phyloP scores from a whole-genome alignment of 2,113 vertebrate species.

The Burhinus oedicnemus region DNA sequence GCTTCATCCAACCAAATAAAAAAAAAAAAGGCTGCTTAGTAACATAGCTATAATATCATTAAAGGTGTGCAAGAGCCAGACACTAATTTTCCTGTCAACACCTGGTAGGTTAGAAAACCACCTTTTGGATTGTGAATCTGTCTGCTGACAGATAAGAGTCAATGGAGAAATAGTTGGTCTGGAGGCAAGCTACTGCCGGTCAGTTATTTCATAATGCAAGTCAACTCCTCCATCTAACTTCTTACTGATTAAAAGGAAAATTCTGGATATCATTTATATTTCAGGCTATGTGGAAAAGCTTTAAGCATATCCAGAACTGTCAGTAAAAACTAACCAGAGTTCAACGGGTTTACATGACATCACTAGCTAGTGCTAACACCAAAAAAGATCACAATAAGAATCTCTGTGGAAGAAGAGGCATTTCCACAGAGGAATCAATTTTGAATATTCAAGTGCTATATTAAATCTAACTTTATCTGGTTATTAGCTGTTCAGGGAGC shows the following conservation, averaged over 20 bases:
- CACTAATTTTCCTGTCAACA: neutral
- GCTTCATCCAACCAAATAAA: neutral
- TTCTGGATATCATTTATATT: conserved; percentile 2
- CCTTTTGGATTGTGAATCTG: neutral
- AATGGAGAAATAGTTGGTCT: neutral
- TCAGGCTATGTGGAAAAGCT: neutral
- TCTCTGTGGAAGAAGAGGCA: too few species aligned
- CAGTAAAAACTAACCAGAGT: neutral
- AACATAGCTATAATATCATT: neutral
- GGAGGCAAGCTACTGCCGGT: neutral
- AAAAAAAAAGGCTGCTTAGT: neutral
- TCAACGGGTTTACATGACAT: neutral
- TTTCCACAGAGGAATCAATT: neutral
- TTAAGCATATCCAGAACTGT: conserved; percentile 9
- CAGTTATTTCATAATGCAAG: neutral
- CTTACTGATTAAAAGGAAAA: conserved; percentile 2
- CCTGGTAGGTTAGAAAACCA: neutral
- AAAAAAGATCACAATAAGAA: too few species aligned
- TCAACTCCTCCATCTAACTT: neutral
- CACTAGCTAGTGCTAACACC: too few species aligned
- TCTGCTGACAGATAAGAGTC: neutral
- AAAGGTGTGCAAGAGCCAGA: neutral
- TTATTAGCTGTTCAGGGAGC: neutral
- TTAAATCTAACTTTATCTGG: neutral
- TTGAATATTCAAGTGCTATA: neutral